These are phyloP conservation scores for Apistogramma diplotaenia DNA, from an alignment of 2,113 vertebrate genomes.

Conservation along the genomic window DNA sequence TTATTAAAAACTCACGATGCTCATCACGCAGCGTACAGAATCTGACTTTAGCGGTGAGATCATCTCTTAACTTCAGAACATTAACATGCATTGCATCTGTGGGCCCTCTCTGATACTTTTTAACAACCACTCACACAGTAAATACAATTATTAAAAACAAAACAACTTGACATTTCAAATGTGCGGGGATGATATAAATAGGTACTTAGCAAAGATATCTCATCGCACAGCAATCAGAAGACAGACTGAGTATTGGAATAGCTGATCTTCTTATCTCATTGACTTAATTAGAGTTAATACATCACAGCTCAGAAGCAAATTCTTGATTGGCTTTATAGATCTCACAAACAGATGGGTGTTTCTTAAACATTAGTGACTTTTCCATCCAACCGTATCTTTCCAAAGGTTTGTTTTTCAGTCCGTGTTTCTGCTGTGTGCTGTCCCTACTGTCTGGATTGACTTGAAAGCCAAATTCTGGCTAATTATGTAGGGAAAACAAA, in stretches of 20 bases:
- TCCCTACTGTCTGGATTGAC: too few species aligned
- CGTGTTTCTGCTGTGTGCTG: not conserved
- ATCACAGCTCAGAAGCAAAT: not conserved
- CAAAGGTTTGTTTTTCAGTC: not conserved
- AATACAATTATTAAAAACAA: not conserved
- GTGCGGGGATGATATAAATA: not conserved
- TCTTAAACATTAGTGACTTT: not conserved
- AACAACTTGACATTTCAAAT: not conserved
- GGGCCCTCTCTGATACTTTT: not conserved
- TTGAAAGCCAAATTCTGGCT: not conserved
- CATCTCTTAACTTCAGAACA: not conserved
- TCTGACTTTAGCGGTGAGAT: not conserved
- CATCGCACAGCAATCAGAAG: not conserved
- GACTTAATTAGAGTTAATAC: slow-evolving; percentile 10
- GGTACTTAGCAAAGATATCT: not conserved
- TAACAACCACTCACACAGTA: not conserved
- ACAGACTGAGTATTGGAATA: not conserved
- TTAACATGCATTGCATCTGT: not conserved
- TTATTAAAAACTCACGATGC: slow-evolving; percentile 2
- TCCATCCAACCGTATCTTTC: not conserved
- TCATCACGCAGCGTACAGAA: not conserved
- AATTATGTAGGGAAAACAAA: too few species aligned
- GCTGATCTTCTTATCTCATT: not conserved
- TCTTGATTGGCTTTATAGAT: not conserved
- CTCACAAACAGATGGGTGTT: not conserved